Conservation (phyloP, 2,113 vertebrate genomes). For the Laterallus jamaicensis region DNA sequence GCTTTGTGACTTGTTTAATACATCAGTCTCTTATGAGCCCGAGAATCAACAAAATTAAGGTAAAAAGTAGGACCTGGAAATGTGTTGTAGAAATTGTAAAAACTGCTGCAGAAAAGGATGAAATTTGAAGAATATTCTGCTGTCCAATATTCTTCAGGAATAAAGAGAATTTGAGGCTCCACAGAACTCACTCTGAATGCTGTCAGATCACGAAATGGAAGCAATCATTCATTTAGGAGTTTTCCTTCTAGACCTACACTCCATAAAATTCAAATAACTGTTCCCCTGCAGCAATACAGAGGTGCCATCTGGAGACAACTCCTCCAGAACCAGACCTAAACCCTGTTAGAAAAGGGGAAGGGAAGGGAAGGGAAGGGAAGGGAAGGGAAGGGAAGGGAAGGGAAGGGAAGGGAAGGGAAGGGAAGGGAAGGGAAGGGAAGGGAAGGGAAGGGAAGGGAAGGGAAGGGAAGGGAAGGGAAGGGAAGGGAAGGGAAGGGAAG, state of each 20-base stretch:
- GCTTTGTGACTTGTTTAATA: neutral
- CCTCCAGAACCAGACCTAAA: neutral
- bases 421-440: too few species aligned
- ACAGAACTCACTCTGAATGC: slow-evolving; percentile 3
- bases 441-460: too few species aligned
- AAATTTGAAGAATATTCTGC: neutral
- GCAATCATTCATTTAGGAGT: slow-evolving; percentile 22
- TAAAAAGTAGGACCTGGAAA: neutral
- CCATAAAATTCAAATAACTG: slow-evolving; percentile 33
- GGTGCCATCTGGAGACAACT: neutral
- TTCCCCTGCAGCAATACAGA: neutral
- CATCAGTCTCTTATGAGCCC: neutral
- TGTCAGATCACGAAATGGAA: slow-evolving; percentile 24
- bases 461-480: too few species aligned
- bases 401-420: too few species aligned
- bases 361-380: too few species aligned
- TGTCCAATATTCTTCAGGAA: neutral
- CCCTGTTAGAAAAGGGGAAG: neutral
- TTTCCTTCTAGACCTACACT: neutral
- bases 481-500: too few species aligned
- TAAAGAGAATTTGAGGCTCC: slow-evolving; percentile 4
- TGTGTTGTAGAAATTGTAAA: neutral
- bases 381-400: too few species aligned
- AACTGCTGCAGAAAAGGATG: neutral
- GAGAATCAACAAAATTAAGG: neutral